These are phyloP conservation scores for Acholoe squamosa DNA, from an alignment of 2,888 invertebrate genomes.

Conservation along the genomic window DNA sequence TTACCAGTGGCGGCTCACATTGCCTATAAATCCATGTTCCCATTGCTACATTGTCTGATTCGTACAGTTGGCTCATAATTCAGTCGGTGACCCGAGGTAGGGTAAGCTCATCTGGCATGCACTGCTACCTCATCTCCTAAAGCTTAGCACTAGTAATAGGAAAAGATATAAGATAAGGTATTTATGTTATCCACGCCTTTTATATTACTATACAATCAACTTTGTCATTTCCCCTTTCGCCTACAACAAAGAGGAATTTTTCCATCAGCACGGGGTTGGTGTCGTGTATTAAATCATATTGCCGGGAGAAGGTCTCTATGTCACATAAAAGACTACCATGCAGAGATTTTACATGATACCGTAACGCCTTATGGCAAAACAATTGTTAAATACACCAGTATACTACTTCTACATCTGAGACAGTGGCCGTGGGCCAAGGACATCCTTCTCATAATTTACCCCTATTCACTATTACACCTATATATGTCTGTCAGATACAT, in stretches of 20 bases:
- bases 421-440: neutral
- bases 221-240: neutral
- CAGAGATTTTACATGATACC: neutral
- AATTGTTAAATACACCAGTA: neutral
- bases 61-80: neutral
- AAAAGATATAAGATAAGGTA: too few relatives aligned
- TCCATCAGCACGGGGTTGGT: neutral
- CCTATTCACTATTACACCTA: too few relatives aligned
- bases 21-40: slow-evolving; percentile 35
- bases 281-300: neutral
- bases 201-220: neutral
- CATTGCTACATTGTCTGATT: slow-evolving; percentile 25
- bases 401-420: neutral
- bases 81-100: neutral
- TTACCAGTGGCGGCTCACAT: neutral
- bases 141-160: too few relatives aligned
- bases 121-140: too few relatives aligned
- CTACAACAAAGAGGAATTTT: neutral
- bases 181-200: neutral
- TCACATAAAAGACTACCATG: neutral
- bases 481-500: too few relatives aligned
- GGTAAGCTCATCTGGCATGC: neutral
- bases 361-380: neutral
- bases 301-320: neutral
- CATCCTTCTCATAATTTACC: neutral